Percentiles rank a stretch among this genome's conserved stretches.
phyloP scores from a whole-genome alignment of 2,888 invertebrate species.

The Polyploca ridens region DNA sequence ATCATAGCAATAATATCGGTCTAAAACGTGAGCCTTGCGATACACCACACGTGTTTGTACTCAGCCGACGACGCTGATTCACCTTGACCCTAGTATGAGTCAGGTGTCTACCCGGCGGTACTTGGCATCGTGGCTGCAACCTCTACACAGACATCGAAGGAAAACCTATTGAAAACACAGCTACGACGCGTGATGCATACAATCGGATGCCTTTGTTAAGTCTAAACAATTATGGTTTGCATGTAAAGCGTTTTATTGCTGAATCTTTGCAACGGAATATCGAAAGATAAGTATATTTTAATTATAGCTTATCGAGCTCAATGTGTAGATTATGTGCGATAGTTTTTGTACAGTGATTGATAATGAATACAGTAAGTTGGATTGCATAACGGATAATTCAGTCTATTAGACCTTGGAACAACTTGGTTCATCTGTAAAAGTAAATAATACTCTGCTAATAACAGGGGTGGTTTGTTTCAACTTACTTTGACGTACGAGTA shows the following conservation, averaged over 20 bases:
- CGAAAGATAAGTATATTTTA: background rate
- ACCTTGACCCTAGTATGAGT: slow-evolving; percentile 61
- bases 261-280: background rate
- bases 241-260: slow-evolving; percentile 7
- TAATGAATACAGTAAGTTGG: background rate
- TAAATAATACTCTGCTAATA: no score
- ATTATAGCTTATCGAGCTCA: background rate
- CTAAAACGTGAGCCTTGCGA: slow-evolving; percentile 46
- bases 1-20: slow-evolving; percentile 36
- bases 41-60: slow-evolving; percentile 47
- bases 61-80: slow-evolving; percentile 18
- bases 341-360: background rate
- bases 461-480: no score
- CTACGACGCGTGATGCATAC: slow-evolving; percentile 42
- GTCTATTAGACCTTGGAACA: background rate
- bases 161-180: slow-evolving; percentile 43
- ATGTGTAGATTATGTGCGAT: background rate
- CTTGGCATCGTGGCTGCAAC: slow-evolving; percentile 45
- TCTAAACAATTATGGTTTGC: slow-evolving; percentile 20
- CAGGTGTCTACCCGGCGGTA: slow-evolving; percentile 29
- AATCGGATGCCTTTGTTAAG: slow-evolving; percentile 50
- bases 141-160: slow-evolving; percentile 46
- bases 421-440: background rate
- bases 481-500: no score
- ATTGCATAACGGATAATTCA: background rate